phyloP scores from a whole-genome alignment of 2,113 vertebrate species.

The Engraulis encrasicolus region DNA sequence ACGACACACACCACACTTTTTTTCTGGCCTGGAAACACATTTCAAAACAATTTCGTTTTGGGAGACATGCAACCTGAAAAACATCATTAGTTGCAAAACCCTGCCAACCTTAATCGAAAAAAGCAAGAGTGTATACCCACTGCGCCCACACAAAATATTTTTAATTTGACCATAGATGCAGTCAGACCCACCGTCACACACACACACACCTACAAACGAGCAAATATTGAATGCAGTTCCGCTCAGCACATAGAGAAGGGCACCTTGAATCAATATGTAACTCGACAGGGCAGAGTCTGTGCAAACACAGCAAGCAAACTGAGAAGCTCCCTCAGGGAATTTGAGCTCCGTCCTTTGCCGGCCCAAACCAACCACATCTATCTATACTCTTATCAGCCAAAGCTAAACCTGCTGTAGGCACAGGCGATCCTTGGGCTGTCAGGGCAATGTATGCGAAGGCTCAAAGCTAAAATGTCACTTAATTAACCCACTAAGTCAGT shows the following conservation, averaged over 20 bases:
- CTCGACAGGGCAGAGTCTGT: neutral
- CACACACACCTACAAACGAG: neutral
- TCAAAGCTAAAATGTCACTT: too few relatives aligned
- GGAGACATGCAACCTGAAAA: neutral
- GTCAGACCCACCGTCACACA: too few relatives aligned
- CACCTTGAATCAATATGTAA: conserved; percentile 15
- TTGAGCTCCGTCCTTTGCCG: neutral
- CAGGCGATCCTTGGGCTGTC: neutral
- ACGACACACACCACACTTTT: too few relatives aligned
- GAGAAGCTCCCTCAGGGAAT: neutral
- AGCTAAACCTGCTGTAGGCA: neutral
- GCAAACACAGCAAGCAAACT: neutral
- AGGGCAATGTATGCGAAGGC: too few relatives aligned
- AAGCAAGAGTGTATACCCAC: neutral
- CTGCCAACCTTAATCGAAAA: neutral
- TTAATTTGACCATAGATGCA: neutral
- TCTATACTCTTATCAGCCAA: neutral
- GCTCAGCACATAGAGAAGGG: neutral
- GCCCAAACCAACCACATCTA: neutral
- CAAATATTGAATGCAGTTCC: neutral
- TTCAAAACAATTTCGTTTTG: neutral
- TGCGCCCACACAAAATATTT: neutral
- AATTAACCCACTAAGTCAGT: too few relatives aligned
- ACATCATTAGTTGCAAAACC: neutral
- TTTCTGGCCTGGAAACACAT: too few relatives aligned